phyloP scores from a whole-genome alignment of 2,113 vertebrate species.

The Eolophus roseicapilla region DNA sequence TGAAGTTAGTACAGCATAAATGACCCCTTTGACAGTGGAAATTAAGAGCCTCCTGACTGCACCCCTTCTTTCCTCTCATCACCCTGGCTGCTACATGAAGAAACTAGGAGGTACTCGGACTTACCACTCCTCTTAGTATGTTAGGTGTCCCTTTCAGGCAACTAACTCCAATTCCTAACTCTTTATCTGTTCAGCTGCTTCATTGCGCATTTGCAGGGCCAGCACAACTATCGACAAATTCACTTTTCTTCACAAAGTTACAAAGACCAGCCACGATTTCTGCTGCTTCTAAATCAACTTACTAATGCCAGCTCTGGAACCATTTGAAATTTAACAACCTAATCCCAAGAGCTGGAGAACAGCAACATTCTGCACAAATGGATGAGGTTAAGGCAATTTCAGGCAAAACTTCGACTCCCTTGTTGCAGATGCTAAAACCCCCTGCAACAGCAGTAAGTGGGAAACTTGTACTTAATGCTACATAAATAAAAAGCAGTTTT shows the following conservation, averaged over 20 bases:
- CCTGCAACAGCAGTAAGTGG: not conserved
- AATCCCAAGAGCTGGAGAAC: not conserved
- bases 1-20: not conserved
- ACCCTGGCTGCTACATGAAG: not conserved
- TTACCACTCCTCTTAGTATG: not conserved
- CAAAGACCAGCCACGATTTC: not conserved
- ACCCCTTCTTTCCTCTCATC: not conserved
- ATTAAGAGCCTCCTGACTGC: not conserved
- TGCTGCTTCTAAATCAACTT: not conserved
- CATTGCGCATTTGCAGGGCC: not conserved
- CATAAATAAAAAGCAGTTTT: not conserved
- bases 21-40: not conserved
- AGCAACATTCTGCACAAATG: not conserved
- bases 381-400: not conserved
- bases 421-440: not conserved
- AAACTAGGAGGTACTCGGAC: not conserved
- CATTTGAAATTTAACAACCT: not conserved
- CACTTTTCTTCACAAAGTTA: not conserved
- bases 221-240: not conserved
- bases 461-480: not conserved
- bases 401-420: not conserved
- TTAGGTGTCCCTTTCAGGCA: not conserved
- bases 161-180: not conserved
- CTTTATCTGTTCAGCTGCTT: not conserved
- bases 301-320: not conserved